Conservation (phyloP, 64 coral and sea anemone species). For the Anthopleura sola region DNA sequence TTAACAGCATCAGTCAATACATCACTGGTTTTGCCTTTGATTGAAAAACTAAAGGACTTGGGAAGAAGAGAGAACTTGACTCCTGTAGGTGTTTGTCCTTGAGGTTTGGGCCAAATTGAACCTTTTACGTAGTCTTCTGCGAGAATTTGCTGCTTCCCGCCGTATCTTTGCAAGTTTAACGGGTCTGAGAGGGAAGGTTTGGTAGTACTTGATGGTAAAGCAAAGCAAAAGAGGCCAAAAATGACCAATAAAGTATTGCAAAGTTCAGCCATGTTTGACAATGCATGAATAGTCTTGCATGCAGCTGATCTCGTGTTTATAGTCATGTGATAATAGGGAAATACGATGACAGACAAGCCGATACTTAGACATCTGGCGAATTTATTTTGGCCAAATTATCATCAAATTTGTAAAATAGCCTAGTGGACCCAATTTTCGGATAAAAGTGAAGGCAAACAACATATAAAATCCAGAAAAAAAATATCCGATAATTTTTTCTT, state of each 20-base stretch:
- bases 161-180: conserved; percentile 10
- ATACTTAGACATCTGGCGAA: too few species aligned
- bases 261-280: neutral
- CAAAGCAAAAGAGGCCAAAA: neutral
- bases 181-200: conserved; percentile 41
- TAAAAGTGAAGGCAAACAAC: too few species aligned
- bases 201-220: neutral
- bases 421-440: too few species aligned
- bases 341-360: too few species aligned
- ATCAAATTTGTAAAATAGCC: too few species aligned
- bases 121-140: conserved; percentile 64
- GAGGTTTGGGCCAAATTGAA: conserved; percentile 62
- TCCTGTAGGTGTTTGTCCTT: conserved; percentile 34
- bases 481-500: too few species aligned
- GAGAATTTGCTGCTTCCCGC: conserved; percentile 9
- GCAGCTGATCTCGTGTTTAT: neutral
- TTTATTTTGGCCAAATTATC: too few species aligned
- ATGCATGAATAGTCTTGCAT: neutral
- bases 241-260: neutral
- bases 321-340: neutral
- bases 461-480: too few species aligned
- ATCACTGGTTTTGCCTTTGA: conserved; percentile 44
- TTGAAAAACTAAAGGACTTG: conserved; percentile 17
- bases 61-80: conserved; percentile 23
- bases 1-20: conserved; percentile 29